Percentiles rank a stretch among this genome's conserved stretches.
Evolutionary conservation across 2,113 vertebrate species (phyloP).

Genomic region (Galemys pyrenaicus): DNA sequence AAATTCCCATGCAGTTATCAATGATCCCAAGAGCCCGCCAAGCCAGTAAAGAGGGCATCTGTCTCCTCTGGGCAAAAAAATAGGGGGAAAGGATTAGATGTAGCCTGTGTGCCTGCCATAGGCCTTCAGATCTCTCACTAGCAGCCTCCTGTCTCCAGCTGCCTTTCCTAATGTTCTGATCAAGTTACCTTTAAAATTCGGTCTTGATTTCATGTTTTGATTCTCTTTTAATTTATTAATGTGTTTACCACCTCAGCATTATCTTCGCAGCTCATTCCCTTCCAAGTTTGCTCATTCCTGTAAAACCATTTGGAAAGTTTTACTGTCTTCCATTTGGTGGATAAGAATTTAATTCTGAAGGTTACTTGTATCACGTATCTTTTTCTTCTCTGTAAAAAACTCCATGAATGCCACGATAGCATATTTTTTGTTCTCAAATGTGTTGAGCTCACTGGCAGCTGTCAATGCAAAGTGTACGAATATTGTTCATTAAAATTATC

Average conservation of each 20-base stretch:
- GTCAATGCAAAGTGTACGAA: background rate
- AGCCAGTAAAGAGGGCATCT: conserved; percentile 84
- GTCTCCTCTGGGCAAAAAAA: conserved; percentile 78
- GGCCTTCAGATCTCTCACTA: conserved; percentile 81
- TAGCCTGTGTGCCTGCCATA: conserved; percentile 46
- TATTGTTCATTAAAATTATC: background rate
- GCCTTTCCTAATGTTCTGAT: conserved; percentile 69
- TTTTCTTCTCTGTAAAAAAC: background rate
- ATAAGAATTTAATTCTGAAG: conserved; percentile 54
- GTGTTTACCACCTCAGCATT: conserved; percentile 74
- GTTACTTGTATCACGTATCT: background rate
- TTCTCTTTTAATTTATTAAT: conserved; percentile 84
- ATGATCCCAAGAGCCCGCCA: conserved; percentile 84
- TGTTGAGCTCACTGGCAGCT: background rate
- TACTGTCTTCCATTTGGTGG: background rate
- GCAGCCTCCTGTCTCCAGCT: conserved; percentile 77
- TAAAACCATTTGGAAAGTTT: conserved; percentile 29
- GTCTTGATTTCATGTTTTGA: conserved; percentile 72
- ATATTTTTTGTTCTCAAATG: background rate
- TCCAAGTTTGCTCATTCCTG: background rate
- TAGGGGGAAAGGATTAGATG: background rate
- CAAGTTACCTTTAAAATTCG: conserved; percentile 82
- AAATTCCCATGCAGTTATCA: conserved; percentile 81
- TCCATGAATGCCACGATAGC: background rate
- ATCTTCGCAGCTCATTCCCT: conserved; percentile 65